Percentiles rank a stretch among this genome's conserved stretches.
Evolutionary conservation across 1,140 invertebrate genomes (phyloP).

Genomic region (Brevipalpus yothersi): DNA sequence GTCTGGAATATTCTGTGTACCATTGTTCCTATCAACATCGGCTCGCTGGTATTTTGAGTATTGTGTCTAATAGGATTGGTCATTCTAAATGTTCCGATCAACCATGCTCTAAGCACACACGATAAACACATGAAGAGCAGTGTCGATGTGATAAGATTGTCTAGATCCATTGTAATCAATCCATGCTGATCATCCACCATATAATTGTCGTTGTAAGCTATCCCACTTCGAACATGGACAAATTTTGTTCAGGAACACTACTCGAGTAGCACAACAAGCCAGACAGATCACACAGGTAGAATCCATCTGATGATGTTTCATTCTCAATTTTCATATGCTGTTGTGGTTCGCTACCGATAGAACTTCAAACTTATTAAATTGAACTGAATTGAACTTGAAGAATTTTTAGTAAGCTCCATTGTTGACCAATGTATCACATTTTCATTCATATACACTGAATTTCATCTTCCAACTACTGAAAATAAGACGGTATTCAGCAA

Average conservation of each 20-base stretch:
- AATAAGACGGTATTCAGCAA: too few relatives aligned
- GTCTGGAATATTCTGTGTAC: slow-evolving; percentile 29
- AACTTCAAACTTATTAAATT: neutral
- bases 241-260: neutral
- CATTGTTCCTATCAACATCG: slow-evolving; percentile 27
- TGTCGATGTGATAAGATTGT: slow-evolving; percentile 65
- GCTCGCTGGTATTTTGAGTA: slow-evolving; percentile 17
- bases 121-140: slow-evolving; percentile 52
- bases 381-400: too few relatives aligned
- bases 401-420: too few relatives aligned
- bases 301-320: neutral
- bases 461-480: too few relatives aligned
- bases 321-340: neutral
- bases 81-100: slow-evolving; percentile 43
- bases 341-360: neutral
- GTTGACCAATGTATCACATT: too few relatives aligned
- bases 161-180: slow-evolving; percentile 49
- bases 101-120: slow-evolving; percentile 53
- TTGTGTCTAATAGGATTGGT: too few relatives aligned
- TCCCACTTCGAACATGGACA: neutral
- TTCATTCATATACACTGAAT: too few relatives aligned
- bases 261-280: neutral
- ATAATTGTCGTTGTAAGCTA: neutral
- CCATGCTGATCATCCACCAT: slow-evolving; percentile 20
- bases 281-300: neutral